Evolutionary conservation across 2,797 vertebrate genomes (phyloP), one percentile per base, ranked within the genome.

Genomic region (Octomys mimax): DNA sequence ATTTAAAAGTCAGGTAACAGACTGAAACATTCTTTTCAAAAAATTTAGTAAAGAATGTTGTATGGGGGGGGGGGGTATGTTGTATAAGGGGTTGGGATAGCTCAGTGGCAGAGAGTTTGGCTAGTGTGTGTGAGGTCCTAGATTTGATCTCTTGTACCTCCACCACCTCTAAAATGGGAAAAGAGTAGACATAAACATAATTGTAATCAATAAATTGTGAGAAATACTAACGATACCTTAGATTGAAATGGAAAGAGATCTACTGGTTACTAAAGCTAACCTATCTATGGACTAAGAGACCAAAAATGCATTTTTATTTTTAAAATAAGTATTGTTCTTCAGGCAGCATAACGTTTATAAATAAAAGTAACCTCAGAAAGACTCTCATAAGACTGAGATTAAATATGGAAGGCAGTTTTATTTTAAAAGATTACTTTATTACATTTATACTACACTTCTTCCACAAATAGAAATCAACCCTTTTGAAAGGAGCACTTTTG

Each of bases 391-490:
- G 80, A 19, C 81, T 92, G 96, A 94, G 39, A 81, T 61, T 87
- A 95, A 96, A 33, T 71, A 94, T 33, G 94, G 66, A 97, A 96
- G 33, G 90, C 49, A 93, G 59, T 83, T 96, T 95, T 91, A 95
- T 86, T 96, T 93, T 95, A 83, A 93, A 95, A 87, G 70, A 86
- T 95, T 94, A 90, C 68, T 94, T 95, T 96, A 92, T 90, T 96
- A 96, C 73, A 97, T 59, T 91, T 94, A 79, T 93, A 85, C 54
- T 93, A 75, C 13, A 92, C 70, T 78, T 92, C n/a, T 66, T 93
- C 87, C 92, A 96, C 78, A 95, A 94, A 91, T 89, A 80, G 66
- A 91, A 92, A 78, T 91, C 68, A 94, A 59, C 46, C 82, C 83
- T 94, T 97, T 94, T 79, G 81, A 95, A 83, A 75, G 46, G 71